These are phyloP conservation scores for Stegodyphus dumicola DNA, from an alignment of 1,140 invertebrate species.

Conservation along the genomic window DNA sequence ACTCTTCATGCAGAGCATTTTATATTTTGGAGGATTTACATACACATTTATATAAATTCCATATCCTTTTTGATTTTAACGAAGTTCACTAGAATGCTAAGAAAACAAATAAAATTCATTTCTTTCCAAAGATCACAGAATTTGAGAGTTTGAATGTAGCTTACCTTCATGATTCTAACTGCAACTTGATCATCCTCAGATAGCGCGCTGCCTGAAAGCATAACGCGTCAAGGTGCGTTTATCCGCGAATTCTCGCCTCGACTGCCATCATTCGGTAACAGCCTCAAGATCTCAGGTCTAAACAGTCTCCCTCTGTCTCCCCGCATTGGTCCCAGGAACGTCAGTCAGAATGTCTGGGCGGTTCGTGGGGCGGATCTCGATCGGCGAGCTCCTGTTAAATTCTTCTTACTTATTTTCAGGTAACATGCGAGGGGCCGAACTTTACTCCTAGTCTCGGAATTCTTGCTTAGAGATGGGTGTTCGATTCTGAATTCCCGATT, in stretches of 20 bases:
- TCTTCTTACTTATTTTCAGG: constrained; percentile 9
- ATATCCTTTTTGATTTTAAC: no score
- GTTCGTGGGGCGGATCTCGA: constrained; percentile 1
- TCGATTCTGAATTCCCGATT: background rate
- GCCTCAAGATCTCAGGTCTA: constrained; percentile 10
- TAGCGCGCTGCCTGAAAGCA: constrained; percentile 43
- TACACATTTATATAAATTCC: no score
- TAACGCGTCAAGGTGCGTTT: constrained; percentile 45
- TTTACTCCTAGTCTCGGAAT: background rate
- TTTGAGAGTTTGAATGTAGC: background rate
- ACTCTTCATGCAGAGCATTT: no score
- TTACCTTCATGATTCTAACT: constrained; percentile 51
- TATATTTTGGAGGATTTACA: no score
- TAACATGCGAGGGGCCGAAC: constrained; percentile 9
- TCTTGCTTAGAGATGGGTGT: no score
- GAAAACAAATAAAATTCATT: no score
- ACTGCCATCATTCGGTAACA: constrained; percentile 31
- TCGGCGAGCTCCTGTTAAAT: constrained; percentile 25
- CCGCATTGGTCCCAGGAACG: constrained; percentile 17
- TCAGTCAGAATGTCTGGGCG: constrained; percentile 22
- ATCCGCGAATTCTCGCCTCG: constrained; percentile 20
- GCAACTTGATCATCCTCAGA: constrained; percentile 46
- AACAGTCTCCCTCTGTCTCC: background rate
- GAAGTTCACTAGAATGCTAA: no score
- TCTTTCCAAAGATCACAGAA: no score